phyloP scores from a whole-genome alignment of 2,113 vertebrate genomes.

The Podiceps cristatus region DNA sequence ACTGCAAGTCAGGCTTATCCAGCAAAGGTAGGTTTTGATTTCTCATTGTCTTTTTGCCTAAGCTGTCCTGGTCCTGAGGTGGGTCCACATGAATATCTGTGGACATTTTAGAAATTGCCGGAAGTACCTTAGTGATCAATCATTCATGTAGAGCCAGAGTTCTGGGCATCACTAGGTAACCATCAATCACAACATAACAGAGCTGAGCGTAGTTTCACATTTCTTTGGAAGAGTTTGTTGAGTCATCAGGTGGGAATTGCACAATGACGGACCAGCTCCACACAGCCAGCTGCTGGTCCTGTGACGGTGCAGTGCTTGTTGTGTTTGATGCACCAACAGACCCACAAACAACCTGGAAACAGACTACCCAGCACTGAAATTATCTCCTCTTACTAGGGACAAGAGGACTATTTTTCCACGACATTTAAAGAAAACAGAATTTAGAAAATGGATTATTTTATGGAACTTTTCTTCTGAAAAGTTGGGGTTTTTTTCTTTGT shows the following conservation, averaged over 20 bases:
- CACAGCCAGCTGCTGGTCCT: not conserved
- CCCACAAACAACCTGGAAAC: not conserved
- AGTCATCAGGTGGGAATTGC: not conserved
- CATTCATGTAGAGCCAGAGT: slow-evolving; percentile 34
- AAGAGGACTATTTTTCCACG: slow-evolving; percentile 12
- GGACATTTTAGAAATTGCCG: slow-evolving; percentile 38
- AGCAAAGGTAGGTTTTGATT: not conserved
- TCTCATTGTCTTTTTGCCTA: not conserved
- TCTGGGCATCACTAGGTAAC: slow-evolving; percentile 49
- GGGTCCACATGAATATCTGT: not conserved
- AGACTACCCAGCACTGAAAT: not conserved
- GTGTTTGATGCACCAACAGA: not conserved
- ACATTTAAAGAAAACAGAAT: not conserved
- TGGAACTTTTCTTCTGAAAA: slow-evolving; percentile 32
- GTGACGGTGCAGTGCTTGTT: slow-evolving; percentile 3
- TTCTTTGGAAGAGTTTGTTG: slow-evolving; percentile 6
- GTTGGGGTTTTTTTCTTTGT: not conserved
- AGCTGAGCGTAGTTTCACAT: slow-evolving; percentile 12
- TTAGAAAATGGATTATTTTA: slow-evolving; percentile 27
- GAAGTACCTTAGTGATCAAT: slow-evolving; percentile 29
- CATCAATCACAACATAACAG: slow-evolving; percentile 53
- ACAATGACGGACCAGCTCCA: slow-evolving; percentile 5
- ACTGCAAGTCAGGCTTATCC: not conserved
- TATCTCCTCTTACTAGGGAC: not conserved
- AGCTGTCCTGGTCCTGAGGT: not conserved